phyloP scores from a whole-genome alignment of 53 echinoderm and acorn worm species.

The Echinarachnius parma region DNA sequence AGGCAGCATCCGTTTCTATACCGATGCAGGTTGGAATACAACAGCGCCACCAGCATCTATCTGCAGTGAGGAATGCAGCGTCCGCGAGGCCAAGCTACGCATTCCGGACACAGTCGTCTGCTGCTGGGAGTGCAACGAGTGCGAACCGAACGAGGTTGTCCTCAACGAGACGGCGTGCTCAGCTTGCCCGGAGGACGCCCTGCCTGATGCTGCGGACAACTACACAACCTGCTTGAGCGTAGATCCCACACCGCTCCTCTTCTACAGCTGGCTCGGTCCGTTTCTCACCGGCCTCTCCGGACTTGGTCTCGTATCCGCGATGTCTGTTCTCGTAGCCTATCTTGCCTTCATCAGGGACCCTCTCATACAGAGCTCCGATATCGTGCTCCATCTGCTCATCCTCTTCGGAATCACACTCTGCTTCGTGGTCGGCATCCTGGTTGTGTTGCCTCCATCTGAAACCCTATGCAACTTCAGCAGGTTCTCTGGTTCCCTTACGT shows the following conservation, averaged over 20 bases:
- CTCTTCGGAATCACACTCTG: conserved; percentile 43
- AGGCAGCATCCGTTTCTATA: conserved; percentile 51
- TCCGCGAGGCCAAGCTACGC: conserved; percentile 42
- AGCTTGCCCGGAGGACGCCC: conserved; percentile 48
- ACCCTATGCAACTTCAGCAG: conserved; percentile 54
- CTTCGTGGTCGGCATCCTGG: conserved; percentile 47
- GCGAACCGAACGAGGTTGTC: conserved; percentile 46
- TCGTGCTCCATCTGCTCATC: conserved; percentile 57
- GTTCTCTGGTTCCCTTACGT: conserved; percentile 48
- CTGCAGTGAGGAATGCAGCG: conserved; percentile 66
- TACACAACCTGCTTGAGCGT: conserved; percentile 57
- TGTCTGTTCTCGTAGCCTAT: conserved; percentile 33
- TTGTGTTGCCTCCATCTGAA: conserved; percentile 20
- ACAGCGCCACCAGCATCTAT: conserved; percentile 50
- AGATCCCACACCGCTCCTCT: conserved; percentile 46
- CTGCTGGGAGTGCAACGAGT: conserved; percentile 78
- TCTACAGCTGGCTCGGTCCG: conserved; percentile 55
- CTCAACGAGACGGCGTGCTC: conserved; percentile 48
- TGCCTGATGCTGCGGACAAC: conserved; percentile 55
- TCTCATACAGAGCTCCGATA: conserved; percentile 55
- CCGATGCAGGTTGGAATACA: conserved; percentile 28
- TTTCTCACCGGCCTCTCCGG: conserved; percentile 36
- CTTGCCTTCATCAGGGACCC: conserved; percentile 54
- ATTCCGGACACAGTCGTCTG: conserved; percentile 52
- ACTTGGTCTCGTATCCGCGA: conserved; percentile 50